Base-by-base conservation (phyloP, 2,888 invertebrate genomes). In the Augiades crinisus region DNA sequence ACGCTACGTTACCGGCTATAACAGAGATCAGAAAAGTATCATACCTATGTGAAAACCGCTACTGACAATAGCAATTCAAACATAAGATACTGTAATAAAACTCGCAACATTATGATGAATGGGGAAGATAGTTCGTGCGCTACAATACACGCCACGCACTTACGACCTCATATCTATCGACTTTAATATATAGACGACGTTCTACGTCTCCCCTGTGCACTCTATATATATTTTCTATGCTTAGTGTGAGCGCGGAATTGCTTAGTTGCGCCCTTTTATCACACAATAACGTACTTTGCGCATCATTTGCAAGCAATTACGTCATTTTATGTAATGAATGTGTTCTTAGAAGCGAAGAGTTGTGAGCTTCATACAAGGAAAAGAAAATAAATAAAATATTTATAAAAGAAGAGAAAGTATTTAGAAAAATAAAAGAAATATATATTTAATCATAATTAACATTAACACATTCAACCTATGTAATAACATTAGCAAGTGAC, bases 131-230 rank as follows among this genome's bases (percentile, higher is more conserved):
- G 59, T 62, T 57, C 60, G 60, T 63, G 58, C 61, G 53, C 59
- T 60, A 81, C 75, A 83, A 81, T 78, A 75, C 68, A 73, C 70
- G 79, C 75, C 81, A 80, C 79, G 78, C 75, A 76, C 71, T 81
- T 68, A 71, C 71, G 71, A 77, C 75, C 79, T 81, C 79, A 79
- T 83, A 82, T 79, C 78, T 78, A 77, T 79, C 72, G 74, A 71
- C 75, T 73, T 60, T 70, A 78, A 81, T 82, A 78, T 78, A 83
- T 78, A 69, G 69, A 61, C 62, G 65, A 69, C 69, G 66, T 75
- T 75, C 72, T 78, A 70, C 62, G 57, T 55, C 63, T 59, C 64
- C 51, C 63, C 46, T 45, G 62, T 58, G 64, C n/a, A n/a, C n/a
- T n/a, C n/a, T n/a, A n/a, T n/a, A n/a, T n/a, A n/a, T n/a, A n/a